Base-by-base conservation (phyloP, 1,140 invertebrate species). In the Papilio helenus region DNA sequence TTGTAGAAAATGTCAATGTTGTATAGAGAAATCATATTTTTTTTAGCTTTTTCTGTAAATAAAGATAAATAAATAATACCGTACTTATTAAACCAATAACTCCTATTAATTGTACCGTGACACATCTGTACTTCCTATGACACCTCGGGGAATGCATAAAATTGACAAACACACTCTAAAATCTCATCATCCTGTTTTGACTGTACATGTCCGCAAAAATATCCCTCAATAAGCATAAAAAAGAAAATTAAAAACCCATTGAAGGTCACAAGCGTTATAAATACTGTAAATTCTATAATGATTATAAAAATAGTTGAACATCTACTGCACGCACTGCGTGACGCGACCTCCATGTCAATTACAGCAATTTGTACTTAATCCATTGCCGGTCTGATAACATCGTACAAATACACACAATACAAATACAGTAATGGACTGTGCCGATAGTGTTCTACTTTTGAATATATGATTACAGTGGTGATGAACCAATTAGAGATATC, bases 301-400 rank as follows among this genome's bases (percentile, higher is more conserved):
- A 26, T 26, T 61, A 20, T 12, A 29, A 68, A 39, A 68, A 68
- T 68, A 68, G 0, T 26, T 26, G 26, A 34, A 26, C 20, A 9
- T 68, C 23, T 12, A 29, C 10, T 29, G 61, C 61, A 68, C 61
- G 61, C 61, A 68, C 61, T 68, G 14, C 61, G 61, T 68, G 61
- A 61, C 20, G 10, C 58, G 58, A 68, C 61, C 61, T 68, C 61
- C 23, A 14, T 68, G 29, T 29, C 61, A 68, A 68, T 68, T 68
- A 68, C 3, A 68, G 26, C 61, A 29, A 68, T 68, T 68, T 68
- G 61, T 68, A 68, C 26, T 34, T 34, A 68, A 68, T 68, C 61
- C 61, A 68, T 68, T 68, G 61, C 61, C 26, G 61, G 61, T 34
- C 61, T 34, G 61, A 68, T 68, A 68, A 26, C 12, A 68, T 68